Conservation (phyloP, 2,113 vertebrate species). For the Phainopepla nitens region DNA sequence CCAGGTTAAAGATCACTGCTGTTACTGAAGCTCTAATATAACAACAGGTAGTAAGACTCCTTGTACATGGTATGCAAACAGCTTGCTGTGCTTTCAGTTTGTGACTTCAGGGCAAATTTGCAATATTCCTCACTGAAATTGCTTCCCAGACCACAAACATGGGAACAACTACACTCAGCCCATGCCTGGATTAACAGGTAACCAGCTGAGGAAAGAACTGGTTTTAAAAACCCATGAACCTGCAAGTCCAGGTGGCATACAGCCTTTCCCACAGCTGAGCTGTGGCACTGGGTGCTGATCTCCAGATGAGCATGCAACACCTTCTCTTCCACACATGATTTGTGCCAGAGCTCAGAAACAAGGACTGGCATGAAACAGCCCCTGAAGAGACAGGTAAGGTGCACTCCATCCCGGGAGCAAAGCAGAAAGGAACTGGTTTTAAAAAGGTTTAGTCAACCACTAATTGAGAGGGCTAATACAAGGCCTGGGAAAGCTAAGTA, state of each 20-base stretch:
- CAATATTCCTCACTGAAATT: background rate
- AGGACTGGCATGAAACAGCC: background rate
- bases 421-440: background rate
- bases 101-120: background rate
- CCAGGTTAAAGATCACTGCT: background rate
- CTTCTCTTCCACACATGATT: background rate
- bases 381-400: background rate
- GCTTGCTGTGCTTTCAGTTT: background rate
- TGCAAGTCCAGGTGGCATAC: background rate
- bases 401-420: background rate
- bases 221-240: background rate
- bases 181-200: background rate
- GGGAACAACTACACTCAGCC: background rate
- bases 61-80: background rate
- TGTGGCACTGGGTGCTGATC: background rate
- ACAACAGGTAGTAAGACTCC: background rate
- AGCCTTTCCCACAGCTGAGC: background rate
- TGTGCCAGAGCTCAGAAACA: background rate
- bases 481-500: background rate
- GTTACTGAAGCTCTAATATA: background rate
- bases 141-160: background rate
- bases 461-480: background rate
- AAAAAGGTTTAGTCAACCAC: background rate
- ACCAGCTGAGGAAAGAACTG: background rate
- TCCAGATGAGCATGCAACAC: background rate